Evolutionary conservation across 2,888 invertebrate species (phyloP).

Genomic region (Aphodius sticticus): DNA sequence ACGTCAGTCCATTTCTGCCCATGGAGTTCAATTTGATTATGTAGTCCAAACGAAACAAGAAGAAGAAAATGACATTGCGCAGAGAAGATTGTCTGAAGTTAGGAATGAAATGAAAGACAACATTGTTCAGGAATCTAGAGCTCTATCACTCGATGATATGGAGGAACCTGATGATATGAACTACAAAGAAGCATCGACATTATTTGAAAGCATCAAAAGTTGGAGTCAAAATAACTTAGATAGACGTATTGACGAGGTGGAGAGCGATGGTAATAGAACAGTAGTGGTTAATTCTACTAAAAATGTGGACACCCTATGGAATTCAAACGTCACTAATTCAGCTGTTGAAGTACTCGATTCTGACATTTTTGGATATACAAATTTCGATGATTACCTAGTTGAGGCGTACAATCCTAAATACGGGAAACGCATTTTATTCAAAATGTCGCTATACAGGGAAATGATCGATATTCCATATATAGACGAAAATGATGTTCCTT

Average conservation of each 20-base stretch:
- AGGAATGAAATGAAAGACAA: background rate
- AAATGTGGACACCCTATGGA: too few species aligned
- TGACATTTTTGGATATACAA: constrained; percentile 6
- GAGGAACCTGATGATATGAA: background rate
- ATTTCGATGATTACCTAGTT: constrained; percentile 7
- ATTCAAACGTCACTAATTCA: background rate
- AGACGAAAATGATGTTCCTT: background rate
- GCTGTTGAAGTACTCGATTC: background rate
- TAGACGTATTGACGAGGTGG: background rate
- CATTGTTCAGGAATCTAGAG: background rate
- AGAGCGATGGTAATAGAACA: background rate
- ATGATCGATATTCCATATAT: background rate
- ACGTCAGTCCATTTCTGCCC: too few species aligned
- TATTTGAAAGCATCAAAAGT: background rate
- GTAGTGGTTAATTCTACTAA: too few species aligned
- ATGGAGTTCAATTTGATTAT: too few species aligned
- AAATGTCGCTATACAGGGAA: constrained; percentile 10
- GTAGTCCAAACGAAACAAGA: too few species aligned
- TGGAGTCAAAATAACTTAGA: background rate
- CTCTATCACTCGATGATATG: background rate
- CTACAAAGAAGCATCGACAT: background rate
- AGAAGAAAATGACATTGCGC: background rate
- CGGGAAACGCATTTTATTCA: constrained; percentile 17
- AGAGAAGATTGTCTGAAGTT: background rate
- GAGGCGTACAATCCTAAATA: constrained; percentile 19